Percentiles rank a stretch among this genome's conserved stretches.
Conservation (phyloP, 2,113 vertebrate genomes). For the Tiliqua scincoides region DNA sequence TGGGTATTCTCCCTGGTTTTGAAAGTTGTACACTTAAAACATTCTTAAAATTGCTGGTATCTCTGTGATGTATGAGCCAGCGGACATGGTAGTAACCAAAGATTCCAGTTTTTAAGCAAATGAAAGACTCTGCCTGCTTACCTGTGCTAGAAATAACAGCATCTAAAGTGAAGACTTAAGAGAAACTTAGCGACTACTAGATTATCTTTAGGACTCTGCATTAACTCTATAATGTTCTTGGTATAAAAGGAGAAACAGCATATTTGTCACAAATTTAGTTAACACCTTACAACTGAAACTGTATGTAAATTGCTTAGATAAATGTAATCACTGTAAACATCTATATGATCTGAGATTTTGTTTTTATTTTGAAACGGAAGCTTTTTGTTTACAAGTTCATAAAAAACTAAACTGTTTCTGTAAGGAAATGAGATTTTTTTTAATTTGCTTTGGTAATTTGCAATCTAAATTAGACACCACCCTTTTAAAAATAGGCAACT, state of each 20-base stretch:
- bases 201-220: slow-evolving; percentile 90
- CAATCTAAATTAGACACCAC: slow-evolving; percentile 76
- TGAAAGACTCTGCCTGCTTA: slow-evolving; percentile 90
- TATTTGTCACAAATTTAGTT: slow-evolving; percentile 90
- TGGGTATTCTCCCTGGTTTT: slow-evolving; percentile 82
- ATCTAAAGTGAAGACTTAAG: slow-evolving; percentile 89
- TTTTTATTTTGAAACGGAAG: slow-evolving; percentile 85
- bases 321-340: slow-evolving; percentile 91
- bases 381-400: slow-evolving; percentile 89
- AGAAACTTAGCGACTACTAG: slow-evolving; percentile 91
- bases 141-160: slow-evolving; percentile 87
- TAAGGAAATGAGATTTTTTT: slow-evolving; percentile 79
- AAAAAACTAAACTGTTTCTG: slow-evolving; percentile 85
- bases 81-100: slow-evolving; percentile 86
- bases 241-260: slow-evolving; percentile 87
- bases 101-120: slow-evolving; percentile 86
- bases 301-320: slow-evolving; percentile 93
- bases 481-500: slow-evolving; percentile 73
- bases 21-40: slow-evolving; percentile 87
- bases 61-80: slow-evolving; percentile 78
- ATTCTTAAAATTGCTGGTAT: slow-evolving; percentile 85
- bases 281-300: slow-evolving; percentile 89
- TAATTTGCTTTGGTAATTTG: slow-evolving; percentile 80
- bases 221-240: slow-evolving; percentile 93
- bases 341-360: slow-evolving; percentile 85